phyloP scores from a whole-genome alignment of 2,113 vertebrate genomes.

The Bos indicus region DNA sequence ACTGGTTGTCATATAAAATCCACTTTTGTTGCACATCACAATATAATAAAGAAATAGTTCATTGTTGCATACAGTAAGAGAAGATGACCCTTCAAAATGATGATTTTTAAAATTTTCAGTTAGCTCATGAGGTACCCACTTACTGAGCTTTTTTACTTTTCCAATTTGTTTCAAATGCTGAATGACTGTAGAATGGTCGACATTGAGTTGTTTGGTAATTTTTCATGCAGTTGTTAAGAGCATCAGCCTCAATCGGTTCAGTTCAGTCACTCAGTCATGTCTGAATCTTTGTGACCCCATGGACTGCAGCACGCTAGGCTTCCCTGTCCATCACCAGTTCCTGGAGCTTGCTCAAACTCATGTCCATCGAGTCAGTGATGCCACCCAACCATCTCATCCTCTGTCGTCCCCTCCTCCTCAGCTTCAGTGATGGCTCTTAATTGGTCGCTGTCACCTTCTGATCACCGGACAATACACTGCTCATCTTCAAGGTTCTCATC shows the following conservation, averaged over 20 bases:
- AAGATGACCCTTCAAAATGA: not conserved
- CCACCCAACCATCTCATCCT: not conserved
- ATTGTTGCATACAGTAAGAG: not conserved
- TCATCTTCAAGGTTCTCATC: not conserved
- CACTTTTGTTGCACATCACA: not conserved
- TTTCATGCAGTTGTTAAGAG: not conserved
- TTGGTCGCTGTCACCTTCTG: not conserved
- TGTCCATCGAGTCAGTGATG: not conserved
- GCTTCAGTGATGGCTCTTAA: not conserved
- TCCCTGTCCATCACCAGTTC: not conserved
- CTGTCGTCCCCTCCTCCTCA: not conserved
- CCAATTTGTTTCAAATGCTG: not conserved
- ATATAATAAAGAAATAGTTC: not conserved
- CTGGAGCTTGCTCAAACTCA: not conserved
- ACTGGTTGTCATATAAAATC: not conserved
- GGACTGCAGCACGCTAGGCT: not conserved
- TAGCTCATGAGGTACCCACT: not conserved
- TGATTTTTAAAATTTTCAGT: not conserved
- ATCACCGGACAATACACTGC: not conserved
- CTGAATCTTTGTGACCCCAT: not conserved
- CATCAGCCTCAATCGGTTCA: not conserved
- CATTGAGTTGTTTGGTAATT: not conserved
- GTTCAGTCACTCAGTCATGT: not conserved
- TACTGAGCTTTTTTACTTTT: not conserved
- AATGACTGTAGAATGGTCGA: not conserved